phyloP scores from a whole-genome alignment of 2,888 invertebrate species.

The Cephus pulcher region DNA sequence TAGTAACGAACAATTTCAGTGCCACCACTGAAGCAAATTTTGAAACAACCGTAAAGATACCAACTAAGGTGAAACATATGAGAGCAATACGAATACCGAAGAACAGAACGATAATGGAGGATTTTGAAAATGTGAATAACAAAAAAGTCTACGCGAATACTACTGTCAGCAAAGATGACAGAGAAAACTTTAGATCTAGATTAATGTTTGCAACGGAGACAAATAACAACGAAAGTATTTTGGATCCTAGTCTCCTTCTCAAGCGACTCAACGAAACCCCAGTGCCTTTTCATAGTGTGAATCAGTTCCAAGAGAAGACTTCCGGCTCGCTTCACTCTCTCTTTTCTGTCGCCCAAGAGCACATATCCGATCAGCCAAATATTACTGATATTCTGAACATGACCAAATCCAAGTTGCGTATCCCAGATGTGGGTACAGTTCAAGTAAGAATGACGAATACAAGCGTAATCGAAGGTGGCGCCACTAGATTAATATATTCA shows the following conservation, averaged over 20 bases:
- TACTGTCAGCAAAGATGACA: neutral
- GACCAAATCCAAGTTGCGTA: slow-evolving; percentile 30
- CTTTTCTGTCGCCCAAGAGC: slow-evolving; percentile 13
- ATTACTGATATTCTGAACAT: slow-evolving; percentile 21
- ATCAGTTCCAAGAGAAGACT: neutral
- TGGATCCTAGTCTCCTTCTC: neutral
- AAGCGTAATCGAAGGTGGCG: slow-evolving; percentile 47
- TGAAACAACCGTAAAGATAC: slow-evolving; percentile 8
- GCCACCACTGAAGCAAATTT: neutral
- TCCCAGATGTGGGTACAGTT: slow-evolving; percentile 46
- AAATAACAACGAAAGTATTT: neutral
- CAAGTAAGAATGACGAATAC: slow-evolving; percentile 63
- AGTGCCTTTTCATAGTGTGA: neutral
- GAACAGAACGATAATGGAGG: neutral
- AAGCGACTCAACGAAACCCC: neutral
- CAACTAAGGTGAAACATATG: slow-evolving; percentile 27
- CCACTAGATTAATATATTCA: slow-evolving; percentile 76
- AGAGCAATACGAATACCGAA: slow-evolving; percentile 25
- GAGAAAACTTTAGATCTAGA: neutral
- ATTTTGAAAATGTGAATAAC: neutral
- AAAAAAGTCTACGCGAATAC: neutral
- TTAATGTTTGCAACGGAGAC: neutral
- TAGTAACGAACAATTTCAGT: neutral
- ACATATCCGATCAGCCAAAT: neutral
- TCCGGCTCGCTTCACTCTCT: slow-evolving; percentile 13